A percentile compares a stretch with the other conserved stretches of the same genome.
phyloP scores from a whole-genome alignment of 2,113 vertebrate species.

The Platanista minor region DNA sequence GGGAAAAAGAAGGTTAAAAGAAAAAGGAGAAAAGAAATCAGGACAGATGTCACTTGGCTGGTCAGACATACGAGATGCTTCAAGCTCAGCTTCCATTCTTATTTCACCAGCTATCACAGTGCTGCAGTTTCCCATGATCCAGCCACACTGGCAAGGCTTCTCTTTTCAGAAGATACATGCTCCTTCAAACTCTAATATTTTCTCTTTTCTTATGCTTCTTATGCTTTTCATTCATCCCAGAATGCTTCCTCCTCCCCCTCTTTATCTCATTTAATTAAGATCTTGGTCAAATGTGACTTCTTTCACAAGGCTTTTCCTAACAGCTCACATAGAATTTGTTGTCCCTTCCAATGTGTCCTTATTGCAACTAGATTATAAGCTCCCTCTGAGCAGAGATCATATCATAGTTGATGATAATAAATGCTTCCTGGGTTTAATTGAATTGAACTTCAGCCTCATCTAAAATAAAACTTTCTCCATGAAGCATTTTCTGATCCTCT shows the following conservation, averaged over 20 bases:
- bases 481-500: background rate
- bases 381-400: background rate
- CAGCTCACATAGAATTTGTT: background rate
- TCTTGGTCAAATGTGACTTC: background rate
- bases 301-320: background rate
- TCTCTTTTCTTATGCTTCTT: background rate
- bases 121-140: no score
- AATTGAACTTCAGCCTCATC: background rate
- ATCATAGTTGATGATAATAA: background rate
- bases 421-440: background rate
- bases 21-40: background rate
- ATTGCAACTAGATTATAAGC: background rate
- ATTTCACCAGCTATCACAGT: background rate
- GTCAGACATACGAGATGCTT: background rate
- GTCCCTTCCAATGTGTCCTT: background rate
- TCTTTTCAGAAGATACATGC: background rate
- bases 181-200: background rate
- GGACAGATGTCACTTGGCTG: background rate
- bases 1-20: background rate
- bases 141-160: background rate
- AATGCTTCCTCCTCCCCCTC: background rate
- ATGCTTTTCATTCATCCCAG: background rate
- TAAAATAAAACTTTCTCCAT: constrained; percentile 10
- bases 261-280: background rate
- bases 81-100: background rate